phyloP scores from a whole-genome alignment of 2,888 invertebrate species.

The Dasysyrphus tricinctus region DNA sequence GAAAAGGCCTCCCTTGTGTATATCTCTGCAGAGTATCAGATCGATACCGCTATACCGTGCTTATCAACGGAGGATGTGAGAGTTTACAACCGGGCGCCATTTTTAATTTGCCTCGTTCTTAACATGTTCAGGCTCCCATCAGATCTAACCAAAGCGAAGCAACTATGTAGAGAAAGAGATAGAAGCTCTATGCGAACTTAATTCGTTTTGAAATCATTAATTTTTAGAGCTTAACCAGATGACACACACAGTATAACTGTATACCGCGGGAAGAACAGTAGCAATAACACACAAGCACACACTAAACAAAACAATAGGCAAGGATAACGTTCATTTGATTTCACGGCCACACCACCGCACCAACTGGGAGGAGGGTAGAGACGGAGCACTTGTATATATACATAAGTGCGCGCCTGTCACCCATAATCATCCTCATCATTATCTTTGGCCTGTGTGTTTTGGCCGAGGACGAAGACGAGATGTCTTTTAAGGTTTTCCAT shows the following conservation, averaged over 20 bases:
- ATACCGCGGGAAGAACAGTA: conserved; percentile 47
- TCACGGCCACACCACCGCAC: conserved; percentile 5
- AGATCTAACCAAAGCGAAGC: conserved; percentile 6
- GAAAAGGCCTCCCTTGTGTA: conserved; percentile 48
- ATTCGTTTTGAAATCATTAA: conserved; percentile 80
- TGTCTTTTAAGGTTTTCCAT: conserved; percentile 59
- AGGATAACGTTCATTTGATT: conserved; percentile 68
- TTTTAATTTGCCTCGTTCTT: conserved; percentile 55
- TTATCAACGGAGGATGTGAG: conserved; percentile 51
- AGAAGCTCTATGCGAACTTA: conserved; percentile 53
- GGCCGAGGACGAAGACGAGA: conserved; percentile 45
- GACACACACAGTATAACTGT: conserved; percentile 79
- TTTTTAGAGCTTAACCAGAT: conserved; percentile 83
- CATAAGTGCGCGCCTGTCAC: conserved; percentile 69
- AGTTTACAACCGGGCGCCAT: conserved; percentile 72
- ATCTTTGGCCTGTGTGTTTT: conserved; percentile 50
- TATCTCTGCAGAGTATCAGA: conserved; percentile 29
- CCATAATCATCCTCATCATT: conserved; percentile 73
- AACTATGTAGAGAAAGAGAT: conserved; percentile 13
- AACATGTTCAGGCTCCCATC: neutral
- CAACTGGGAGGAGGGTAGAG: no score
- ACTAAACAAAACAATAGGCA: conserved; percentile 70
- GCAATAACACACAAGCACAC: conserved; percentile 58
- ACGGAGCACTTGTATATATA: conserved; percentile 32
- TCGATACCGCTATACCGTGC: conserved; percentile 66